Evolutionary conservation across 2,888 invertebrate genomes (phyloP).

Genomic region (Melanchra persicariae): DNA sequence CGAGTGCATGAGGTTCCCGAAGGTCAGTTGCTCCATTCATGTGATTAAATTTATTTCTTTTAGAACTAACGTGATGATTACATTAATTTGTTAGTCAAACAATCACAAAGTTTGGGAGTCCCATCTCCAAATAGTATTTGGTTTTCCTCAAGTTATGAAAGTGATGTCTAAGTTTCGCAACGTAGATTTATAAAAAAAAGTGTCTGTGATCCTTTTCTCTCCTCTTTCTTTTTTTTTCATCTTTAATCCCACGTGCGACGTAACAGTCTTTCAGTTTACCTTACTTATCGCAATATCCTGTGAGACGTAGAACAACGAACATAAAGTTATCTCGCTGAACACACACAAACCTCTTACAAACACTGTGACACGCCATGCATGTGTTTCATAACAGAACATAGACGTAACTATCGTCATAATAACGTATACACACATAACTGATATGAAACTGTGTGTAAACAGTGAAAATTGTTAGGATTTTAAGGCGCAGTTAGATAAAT

Average conservation of each 20-base stretch:
- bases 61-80: background rate
- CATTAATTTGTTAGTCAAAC: background rate
- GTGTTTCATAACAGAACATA: conserved; percentile 37
- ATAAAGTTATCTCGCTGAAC: conserved; percentile 39
- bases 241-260: conserved; percentile 1
- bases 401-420: conserved; percentile 37
- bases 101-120: background rate
- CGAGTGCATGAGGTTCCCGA: conserved; percentile 87
- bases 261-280: conserved; percentile 29
- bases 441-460: conserved; percentile 32
- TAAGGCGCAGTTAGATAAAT: conserved; percentile 34
- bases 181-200: too few species aligned
- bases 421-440: conserved; percentile 25
- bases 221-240: background rate
- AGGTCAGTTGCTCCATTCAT: conserved; percentile 69
- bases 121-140: background rate
- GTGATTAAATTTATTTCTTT: background rate
- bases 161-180: background rate
- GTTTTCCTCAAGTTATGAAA: background rate
- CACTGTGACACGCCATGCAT: conserved; percentile 28
- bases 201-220: background rate
- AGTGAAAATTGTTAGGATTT: conserved; percentile 31
- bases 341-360: conserved; percentile 48
- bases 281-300: conserved; percentile 47
- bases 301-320: conserved; percentile 48